Base-by-base conservation (phyloP, 92 coral and sea anemone genomes). In the Nematostella vectensis region DNA sequence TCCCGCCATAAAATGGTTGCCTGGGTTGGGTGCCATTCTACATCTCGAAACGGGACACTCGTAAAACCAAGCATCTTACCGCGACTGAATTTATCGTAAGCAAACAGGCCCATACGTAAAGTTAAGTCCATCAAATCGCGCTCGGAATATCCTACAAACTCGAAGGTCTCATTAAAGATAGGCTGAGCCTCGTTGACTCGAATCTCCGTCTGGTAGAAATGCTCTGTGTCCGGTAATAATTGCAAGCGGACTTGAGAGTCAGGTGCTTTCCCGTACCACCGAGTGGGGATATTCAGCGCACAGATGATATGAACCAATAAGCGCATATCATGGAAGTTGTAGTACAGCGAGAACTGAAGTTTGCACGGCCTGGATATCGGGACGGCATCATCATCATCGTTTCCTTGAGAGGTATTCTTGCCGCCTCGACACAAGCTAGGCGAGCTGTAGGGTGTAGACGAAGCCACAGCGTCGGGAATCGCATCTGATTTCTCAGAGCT, bases 161-260 rank as follows among this genome's bases (percentile, higher is more conserved):
- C 97, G 44, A 77, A 75, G 13, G 95, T 69, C 62, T 89, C 95
- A 62, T 89, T 80, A 55, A 73, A 89, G 25, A 85, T 87, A 11
- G 97, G 97, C 58, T 77, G 81, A 12, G 71, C 70, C 23, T 72
- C 83, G 72, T 82, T 80, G 8, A 48, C 47, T 49, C 74, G 83
- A 20, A 85, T 65, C 40, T 70, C 79, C 2, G 97, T 89, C 37
- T 71, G 66, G 56, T 71, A 71, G 44, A 74, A 50, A 44, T 70
- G 57, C 50, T 75, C 75, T 13, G 69, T 73, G 65, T 69, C 80
- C 20, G 97, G 97, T 0, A 81, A 75, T 27, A 89, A 71, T 44
- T 89, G 95, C 18, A 81, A 68, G 47, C 88, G 83, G 39, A 89
- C 80, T 63, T 77, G 88, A 38, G 87, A 80, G 3, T 84, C 77